Percentiles rank a stretch among this genome's conserved stretches.
phyloP scores from a whole-genome alignment of 2,797 vertebrate genomes.

The Rhinogobio ventralis region DNA sequence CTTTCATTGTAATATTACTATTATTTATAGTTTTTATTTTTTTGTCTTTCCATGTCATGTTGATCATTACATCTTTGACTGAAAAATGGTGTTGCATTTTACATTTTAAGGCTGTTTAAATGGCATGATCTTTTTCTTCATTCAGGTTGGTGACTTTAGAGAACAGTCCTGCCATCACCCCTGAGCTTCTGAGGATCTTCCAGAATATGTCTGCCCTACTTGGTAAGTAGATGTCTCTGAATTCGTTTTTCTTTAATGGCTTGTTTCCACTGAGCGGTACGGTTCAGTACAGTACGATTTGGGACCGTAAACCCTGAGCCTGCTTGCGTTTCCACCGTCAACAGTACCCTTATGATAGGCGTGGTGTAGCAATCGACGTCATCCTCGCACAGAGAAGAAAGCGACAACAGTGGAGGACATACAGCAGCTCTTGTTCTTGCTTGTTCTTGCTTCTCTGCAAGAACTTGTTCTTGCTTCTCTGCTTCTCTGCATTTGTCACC shows the following conservation, averaged over 20 bases:
- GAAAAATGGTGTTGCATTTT: background rate
- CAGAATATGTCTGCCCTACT: slow-evolving; percentile 96
- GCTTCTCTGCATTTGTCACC: too few relatives aligned
- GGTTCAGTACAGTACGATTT: too few relatives aligned
- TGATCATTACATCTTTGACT: background rate
- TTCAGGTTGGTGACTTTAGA: slow-evolving; percentile 96
- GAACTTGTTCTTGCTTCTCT: too few relatives aligned
- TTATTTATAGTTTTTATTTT: background rate
- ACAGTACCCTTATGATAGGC: too few relatives aligned
- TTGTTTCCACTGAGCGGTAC: too few relatives aligned
- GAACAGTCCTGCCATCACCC: slow-evolving; percentile 90
- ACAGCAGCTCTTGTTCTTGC: too few relatives aligned
- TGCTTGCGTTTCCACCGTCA: too few relatives aligned
- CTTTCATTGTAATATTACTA: slow-evolving; percentile 25
- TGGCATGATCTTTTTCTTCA: slow-evolving; percentile 32
- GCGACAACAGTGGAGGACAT: too few relatives aligned
- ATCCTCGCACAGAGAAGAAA: too few relatives aligned
- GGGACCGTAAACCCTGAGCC: too few relatives aligned
- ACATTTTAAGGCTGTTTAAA: slow-evolving; percentile 30
- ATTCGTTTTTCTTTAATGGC: background rate
- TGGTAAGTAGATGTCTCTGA: slow-evolving; percentile 78
- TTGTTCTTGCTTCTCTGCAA: too few relatives aligned
- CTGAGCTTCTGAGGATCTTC: slow-evolving; percentile 94
- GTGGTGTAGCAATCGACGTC: too few relatives aligned
- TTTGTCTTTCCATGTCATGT: background rate